Conservation (phyloP, 37 sponge, comb jelly and placozoan genomes). For the Theonella swinhoei region DNA sequence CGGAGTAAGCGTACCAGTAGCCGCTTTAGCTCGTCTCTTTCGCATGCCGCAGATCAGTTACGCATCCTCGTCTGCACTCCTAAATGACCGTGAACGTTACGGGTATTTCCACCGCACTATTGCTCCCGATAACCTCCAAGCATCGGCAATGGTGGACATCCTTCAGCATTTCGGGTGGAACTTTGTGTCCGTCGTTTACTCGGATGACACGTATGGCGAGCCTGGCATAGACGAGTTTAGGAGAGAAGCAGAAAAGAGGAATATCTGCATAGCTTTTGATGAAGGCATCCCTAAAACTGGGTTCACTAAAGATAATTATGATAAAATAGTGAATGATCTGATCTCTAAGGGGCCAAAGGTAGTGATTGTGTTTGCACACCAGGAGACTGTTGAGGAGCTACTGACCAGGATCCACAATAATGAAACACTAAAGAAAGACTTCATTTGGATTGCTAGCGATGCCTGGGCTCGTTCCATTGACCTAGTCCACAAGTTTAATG, state of each 20-base stretch:
- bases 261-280: conserved; percentile 31
- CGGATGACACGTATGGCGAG: conserved; percentile 49
- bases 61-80: conserved; percentile 61
- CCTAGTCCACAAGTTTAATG: conserved; percentile 1
- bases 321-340: not conserved
- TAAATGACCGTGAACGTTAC: conserved; percentile 63
- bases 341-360: conserved; percentile 16
- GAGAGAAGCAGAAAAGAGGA: not conserved
- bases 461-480: conserved; percentile 54
- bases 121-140: conserved; percentile 71
- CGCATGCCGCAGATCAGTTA: conserved; percentile 69
- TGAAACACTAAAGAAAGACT: not conserved
- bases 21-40: conserved; percentile 62
- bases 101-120: conserved; percentile 71
- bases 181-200: conserved; percentile 23
- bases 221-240: conserved; percentile 33
- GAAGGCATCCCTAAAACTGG: not conserved
- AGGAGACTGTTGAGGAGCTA: not conserved
- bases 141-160: conserved; percentile 70
- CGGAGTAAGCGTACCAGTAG: conserved; percentile 45
- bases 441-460: conserved; percentile 80
- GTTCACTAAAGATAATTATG: not conserved
- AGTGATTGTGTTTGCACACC: conserved; percentile 19
- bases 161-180: conserved; percentile 38
- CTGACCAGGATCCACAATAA: not conserved